Evolutionary conservation across 1,140 invertebrate genomes (phyloP), one percentile per base, ranked within the genome.

Genomic region (Dufourea novaeangliae): DNA sequence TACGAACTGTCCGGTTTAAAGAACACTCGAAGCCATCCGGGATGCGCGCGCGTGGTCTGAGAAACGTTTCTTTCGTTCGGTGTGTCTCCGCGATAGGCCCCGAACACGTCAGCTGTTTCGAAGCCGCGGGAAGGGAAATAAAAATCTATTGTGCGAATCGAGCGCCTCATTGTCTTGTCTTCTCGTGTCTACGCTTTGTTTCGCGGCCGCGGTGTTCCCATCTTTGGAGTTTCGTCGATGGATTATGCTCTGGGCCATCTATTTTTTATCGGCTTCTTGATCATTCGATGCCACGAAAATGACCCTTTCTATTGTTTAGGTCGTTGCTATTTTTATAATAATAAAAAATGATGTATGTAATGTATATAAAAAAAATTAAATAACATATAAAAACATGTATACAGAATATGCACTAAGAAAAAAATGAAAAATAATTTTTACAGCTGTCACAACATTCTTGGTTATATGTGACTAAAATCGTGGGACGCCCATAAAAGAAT

Each of bases 71-170:
- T 67, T 67, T 34, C 27, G 25, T n/a, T 44, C 17, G 41, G 11
- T 8, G 11, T 8, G 59, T 72, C 29, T 63, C 34, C 54, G n/a
- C 62, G 62, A 74, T 56, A 32, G 62, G n/a, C 17, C n/a, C 46
- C 25, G 27, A 59, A 39, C 70, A 54, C 44, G 61, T n/a, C 44
- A 59, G 25, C 12, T 25, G 37, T n/a, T 46, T 20, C 7, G 44
- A 52, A 50, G 72, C 20, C 32, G 29, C 59, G 76, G 37, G 69
- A 73, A 78, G 64, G 59, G 69, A 54, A 46, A 73, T 73, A 63
- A 78, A 78, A 78, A 78, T 41, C 59, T 34, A 78, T 78, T 78
- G 76, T 64, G 25, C 22, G 25, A 37, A 34, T 52, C 57, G 22
- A 25, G 39, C 50, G 41, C 17, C 7, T 59, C 63, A 57, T 72